These are phyloP conservation scores for Seira sanloemensis DNA, from an alignment of 2,888 invertebrate genomes.

Conservation along the genomic window DNA sequence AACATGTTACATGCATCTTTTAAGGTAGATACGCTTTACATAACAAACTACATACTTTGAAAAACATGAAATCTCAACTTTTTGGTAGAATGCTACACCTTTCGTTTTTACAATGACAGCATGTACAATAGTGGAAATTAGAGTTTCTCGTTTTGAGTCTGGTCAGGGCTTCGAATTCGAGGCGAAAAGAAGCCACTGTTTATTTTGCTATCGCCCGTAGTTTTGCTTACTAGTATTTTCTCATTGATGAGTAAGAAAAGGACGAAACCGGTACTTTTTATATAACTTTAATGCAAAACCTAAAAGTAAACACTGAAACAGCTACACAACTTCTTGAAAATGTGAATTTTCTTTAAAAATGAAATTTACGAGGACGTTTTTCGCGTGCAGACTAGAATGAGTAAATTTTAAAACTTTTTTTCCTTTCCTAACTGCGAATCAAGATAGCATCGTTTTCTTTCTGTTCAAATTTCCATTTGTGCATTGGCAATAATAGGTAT, in stretches of 20 bases:
- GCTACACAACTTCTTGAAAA: no score
- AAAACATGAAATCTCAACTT: no score
- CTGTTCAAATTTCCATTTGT: no score
- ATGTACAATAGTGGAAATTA: background rate
- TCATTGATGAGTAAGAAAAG: constrained; percentile 2
- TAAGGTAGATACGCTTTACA: no score
- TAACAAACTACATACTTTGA: no score
- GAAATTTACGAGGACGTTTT: constrained; percentile 24
- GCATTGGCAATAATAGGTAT: no score
- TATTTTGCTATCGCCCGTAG: background rate
- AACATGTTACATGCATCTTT: no score
- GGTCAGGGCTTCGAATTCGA: constrained; percentile 34
- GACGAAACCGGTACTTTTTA: constrained; percentile 57
- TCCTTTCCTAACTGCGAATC: no score
- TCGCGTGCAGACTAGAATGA: constrained; percentile 50
- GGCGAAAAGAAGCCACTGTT: constrained; percentile 28
- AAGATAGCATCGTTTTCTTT: constrained; percentile 31
- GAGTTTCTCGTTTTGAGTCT: constrained; percentile 30
- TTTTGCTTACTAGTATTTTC: constrained; percentile 3
- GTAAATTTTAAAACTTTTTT: no score
- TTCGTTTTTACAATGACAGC: constrained; percentile 47
- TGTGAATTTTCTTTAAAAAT: constrained; percentile 25
- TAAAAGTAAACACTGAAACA: no score
- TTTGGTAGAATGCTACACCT: no score
- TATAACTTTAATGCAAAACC: no score